Evolutionary conservation across 1,140 invertebrate genomes (phyloP).

Genomic region (Papilio glaucus): DNA sequence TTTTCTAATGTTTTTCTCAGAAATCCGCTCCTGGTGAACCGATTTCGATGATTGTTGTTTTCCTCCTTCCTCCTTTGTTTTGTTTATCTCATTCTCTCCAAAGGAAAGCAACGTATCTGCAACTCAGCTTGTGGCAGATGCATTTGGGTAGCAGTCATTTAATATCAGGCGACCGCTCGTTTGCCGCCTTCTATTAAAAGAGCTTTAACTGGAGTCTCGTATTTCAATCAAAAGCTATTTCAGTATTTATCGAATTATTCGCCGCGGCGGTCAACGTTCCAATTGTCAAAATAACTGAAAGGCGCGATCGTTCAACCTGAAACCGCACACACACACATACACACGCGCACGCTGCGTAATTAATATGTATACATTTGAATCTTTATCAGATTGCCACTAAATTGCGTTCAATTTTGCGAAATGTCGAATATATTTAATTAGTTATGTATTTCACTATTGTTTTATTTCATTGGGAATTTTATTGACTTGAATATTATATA

Average conservation of each 20-base stretch:
- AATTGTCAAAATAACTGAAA: conserved; percentile 25
- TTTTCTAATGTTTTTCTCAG: too few species aligned
- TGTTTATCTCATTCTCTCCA: too few species aligned
- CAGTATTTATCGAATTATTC: conserved; percentile 19
- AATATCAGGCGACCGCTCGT: too few species aligned
- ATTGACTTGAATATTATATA: background rate
- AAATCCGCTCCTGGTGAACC: too few species aligned
- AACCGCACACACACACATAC: background rate
- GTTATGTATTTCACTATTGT: background rate
- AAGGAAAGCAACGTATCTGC: too few species aligned
- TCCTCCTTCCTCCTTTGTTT: too few species aligned
- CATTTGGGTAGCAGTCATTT: too few species aligned
- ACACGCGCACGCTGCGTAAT: conserved; percentile 7
- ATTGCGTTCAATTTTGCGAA: conserved; percentile 10
- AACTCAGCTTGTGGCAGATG: too few species aligned
- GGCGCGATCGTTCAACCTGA: conserved; percentile 6
- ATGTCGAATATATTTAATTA: conserved; percentile 8
- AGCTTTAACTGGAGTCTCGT: background rate
- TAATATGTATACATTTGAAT: conserved; percentile 15
- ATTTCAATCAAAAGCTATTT: conserved; percentile 24
- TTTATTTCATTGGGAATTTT: background rate
- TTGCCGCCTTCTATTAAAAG: background rate
- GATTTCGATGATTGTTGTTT: too few species aligned
- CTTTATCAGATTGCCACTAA: conserved; percentile 23
- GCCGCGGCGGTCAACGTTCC: conserved; percentile 10